Percentiles rank a stretch among this genome's conserved stretches.
Conservation (phyloP, 2,888 invertebrate species). For the Drymonia ruficornis region DNA sequence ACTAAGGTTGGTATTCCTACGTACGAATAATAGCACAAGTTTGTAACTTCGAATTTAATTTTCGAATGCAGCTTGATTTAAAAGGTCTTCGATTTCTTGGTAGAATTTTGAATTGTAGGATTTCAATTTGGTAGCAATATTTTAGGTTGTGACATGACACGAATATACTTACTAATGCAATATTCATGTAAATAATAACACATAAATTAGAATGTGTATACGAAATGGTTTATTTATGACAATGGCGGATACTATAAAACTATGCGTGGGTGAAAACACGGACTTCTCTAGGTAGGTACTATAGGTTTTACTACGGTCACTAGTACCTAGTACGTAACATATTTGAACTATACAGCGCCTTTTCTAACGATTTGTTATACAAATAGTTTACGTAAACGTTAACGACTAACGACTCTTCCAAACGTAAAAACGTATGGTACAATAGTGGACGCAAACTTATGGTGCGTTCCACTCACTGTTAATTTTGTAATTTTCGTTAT, state of each 20-base stretch:
- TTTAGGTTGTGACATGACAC: constrained; percentile 4
- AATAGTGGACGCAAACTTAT: too few species aligned
- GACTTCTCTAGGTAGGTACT: too few species aligned
- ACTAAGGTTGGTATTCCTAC: constrained; percentile 6
- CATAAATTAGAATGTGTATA: constrained; percentile 21
- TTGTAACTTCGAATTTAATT: constrained; percentile 32
- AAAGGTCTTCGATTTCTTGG: constrained; percentile 26
- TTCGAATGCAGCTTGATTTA: constrained; percentile 16
- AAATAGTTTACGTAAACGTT: too few species aligned
- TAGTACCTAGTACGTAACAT: too few species aligned
- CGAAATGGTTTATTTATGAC: constrained; percentile 4
- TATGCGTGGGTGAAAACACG: background rate
- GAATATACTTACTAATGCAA: constrained; percentile 26
- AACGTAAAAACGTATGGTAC: too few species aligned
- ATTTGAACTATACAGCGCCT: too few species aligned
- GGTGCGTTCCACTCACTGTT: too few species aligned
- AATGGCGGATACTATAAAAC: background rate
- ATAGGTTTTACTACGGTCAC: too few species aligned
- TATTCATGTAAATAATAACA: constrained; percentile 26
- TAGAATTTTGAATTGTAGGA: constrained; percentile 25
- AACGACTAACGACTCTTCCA: too few species aligned
- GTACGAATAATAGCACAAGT: background rate
- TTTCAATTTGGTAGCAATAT: constrained; percentile 13
- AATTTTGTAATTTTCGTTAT: too few species aligned
- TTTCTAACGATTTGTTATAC: too few species aligned